These are phyloP conservation scores for Azorinus chamasolen DNA, from an alignment of 2,888 invertebrate species.

Conservation along the genomic window DNA sequence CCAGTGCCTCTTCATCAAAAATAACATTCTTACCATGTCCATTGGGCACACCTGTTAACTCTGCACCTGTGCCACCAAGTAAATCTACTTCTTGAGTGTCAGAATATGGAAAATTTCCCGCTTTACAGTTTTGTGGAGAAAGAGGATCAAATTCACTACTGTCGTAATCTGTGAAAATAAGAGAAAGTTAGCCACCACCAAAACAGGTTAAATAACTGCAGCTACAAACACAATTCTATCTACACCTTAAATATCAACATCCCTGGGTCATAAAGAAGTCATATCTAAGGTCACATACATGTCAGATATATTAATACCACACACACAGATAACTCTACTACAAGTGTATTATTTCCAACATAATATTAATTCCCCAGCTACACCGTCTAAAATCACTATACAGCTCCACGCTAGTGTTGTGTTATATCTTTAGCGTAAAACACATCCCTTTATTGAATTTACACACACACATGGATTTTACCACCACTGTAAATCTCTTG, in stretches of 20 bases:
- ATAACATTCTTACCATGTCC: constrained; percentile 45
- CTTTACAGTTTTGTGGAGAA: constrained; percentile 30
- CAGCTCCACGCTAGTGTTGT: no score
- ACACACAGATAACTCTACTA: not conserved
- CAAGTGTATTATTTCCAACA: no score
- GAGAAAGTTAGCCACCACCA: constrained; percentile 28
- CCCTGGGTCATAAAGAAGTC: not conserved
- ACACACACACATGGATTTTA: no score
- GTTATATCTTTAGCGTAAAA: no score
- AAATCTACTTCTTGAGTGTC: constrained; percentile 31
- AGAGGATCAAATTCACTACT: constrained; percentile 55
- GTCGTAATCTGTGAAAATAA: constrained; percentile 58
- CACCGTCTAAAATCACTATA: no score
- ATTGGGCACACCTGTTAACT: constrained; percentile 33
- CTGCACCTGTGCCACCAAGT: constrained; percentile 20
- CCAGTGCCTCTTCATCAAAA: constrained; percentile 37
- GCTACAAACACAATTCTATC: not conserved
- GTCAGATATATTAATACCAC: not conserved
- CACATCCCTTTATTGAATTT: no score
- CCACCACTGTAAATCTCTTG: no score
- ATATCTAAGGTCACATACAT: not conserved
- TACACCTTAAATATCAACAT: not conserved
- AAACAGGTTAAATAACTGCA: constrained; percentile 4
- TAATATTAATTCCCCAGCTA: no score
- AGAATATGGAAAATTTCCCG: constrained; percentile 26